Base-by-base conservation (phyloP, 2,888 invertebrate species). In the Alloplasta piceator region DNA sequence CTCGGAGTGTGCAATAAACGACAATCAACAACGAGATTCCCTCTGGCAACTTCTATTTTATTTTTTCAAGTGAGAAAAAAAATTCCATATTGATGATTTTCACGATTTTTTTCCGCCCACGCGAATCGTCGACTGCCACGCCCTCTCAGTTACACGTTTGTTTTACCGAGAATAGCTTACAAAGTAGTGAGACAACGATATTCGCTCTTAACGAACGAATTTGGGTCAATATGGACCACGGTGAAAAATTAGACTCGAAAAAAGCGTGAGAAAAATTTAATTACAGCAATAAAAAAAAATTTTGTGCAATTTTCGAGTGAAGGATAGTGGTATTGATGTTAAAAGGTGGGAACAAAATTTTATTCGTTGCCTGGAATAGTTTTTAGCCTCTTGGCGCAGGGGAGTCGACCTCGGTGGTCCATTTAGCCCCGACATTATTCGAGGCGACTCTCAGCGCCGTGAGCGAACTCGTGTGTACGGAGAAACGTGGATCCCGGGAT, bases 1-100 rank as follows among this genome's bases (percentile, higher is more conserved):
- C 46, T 66, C 39, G 50, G 48, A 58, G 26, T 74, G 58, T 66
- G 66, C 58, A 56, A 64, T 50, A 36, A 64, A 63, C 50, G 41
- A 70, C 70, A 58, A 75, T 74, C 63, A 63, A 39, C 39, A 26
- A 26, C 12, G 52, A 66, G 67, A 26, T 26, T 68, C 16, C 50
- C 14, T 36, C 16, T 10, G 36, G 38, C 14, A 16, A 55, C 14
- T 39, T 14, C 39, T 41, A 71, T 66, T 46, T 55, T 16, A 52
- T 14, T 12, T 7, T 52, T 52, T 12, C 52, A 26, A 26, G 26
- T 26, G 26, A 26, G 26, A 26, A 12, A 12, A 12, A 52, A 52
- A 14, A 52, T 7, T 14, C 56, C 36, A 36, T n/a, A n/a, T n/a
- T n/a, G 10, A 26, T 56, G 9, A 56, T 56, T 7, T 55, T 39